Evolutionary conservation across 2,888 invertebrate genomes (phyloP), one percentile per base, ranked within the genome.

Genomic region (Mechanitis messenoides): DNA sequence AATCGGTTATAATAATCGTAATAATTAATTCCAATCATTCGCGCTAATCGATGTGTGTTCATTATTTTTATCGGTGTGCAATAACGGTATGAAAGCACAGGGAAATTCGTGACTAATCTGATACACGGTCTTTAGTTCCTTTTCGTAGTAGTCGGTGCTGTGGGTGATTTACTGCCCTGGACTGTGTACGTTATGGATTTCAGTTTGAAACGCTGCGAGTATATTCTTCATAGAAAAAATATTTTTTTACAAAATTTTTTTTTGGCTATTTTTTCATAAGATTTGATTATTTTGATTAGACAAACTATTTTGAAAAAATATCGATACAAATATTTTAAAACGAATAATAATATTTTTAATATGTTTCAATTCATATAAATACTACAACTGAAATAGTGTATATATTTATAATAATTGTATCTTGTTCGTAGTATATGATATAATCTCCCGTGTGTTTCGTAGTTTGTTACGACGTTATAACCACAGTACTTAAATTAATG

Each of bases 51-150:
- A 64, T 64, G 61, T 60, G 58, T 42, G 61, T 66, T 59, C 60
- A 64, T 66, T 64, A 66, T 60, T 64, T 64, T 64, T 66, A 66
- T 66, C 66, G 58, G 56, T n/a, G 58, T 42, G 59, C 62, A 56
- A 64, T 60, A 53, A 46, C 42, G 47, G 60, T 57, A 61, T 63
- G 63, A 60, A 64, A 59, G 64, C 59, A 56, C 62, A 69, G 72
- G 71, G 69, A 73, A 72, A 67, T 72, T 74, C 71, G 76, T 74
- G 74, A 71, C 73, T 73, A 71, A 76, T 73, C 63, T 65, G 58
- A 68, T 65, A 70, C 68, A 68, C 62, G 69, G 66, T 66, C 59
- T 61, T 60, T 71, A 58, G 58, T 64, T 75, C 70, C 66, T 61
- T 70, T 69, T 63, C 63, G 63, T 69, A 61, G 70, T 71, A 74